Conservation (phyloP, 2,888 invertebrate species). For the Onchidella celtica region DNA sequence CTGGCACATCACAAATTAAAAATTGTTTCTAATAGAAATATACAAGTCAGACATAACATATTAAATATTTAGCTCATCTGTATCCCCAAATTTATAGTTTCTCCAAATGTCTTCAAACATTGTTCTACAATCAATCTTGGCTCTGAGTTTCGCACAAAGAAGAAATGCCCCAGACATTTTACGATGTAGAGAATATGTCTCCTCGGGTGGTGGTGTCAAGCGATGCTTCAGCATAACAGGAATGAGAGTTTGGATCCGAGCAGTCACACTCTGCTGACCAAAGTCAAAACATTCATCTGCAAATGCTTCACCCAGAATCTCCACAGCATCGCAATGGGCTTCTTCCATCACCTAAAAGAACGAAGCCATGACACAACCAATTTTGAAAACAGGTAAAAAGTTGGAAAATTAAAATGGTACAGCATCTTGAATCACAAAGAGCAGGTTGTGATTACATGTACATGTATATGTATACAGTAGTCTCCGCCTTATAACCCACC, state of each 20-base stretch:
- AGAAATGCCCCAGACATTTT: constrained; percentile 97
- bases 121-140: constrained; percentile 89
- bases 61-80: constrained; percentile 33
- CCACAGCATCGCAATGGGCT: constrained; percentile 97
- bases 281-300: constrained; percentile 92
- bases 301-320: constrained; percentile 98
- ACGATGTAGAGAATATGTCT: constrained; percentile 97
- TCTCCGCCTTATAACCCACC: no score
- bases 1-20: no score
- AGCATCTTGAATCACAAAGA: no score
- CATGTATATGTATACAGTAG: background rate
- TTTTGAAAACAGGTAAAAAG: no score
- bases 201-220: constrained; percentile 98
- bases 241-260: constrained; percentile 88
- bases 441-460: background rate
- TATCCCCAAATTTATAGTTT: constrained; percentile 82
- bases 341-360: constrained; percentile 90
- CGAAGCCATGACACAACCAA: no score
- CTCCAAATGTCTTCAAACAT: constrained; percentile 90
- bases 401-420: no score
- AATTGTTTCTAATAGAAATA: no score
- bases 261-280: constrained; percentile 90
- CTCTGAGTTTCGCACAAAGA: constrained; percentile 92
- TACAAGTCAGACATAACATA: no score
- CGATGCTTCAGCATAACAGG: constrained; percentile 97